These are phyloP conservation scores for Drosophila busckii DNA, from an alignment of 1,140 invertebrate species.

Conservation along the genomic window DNA sequence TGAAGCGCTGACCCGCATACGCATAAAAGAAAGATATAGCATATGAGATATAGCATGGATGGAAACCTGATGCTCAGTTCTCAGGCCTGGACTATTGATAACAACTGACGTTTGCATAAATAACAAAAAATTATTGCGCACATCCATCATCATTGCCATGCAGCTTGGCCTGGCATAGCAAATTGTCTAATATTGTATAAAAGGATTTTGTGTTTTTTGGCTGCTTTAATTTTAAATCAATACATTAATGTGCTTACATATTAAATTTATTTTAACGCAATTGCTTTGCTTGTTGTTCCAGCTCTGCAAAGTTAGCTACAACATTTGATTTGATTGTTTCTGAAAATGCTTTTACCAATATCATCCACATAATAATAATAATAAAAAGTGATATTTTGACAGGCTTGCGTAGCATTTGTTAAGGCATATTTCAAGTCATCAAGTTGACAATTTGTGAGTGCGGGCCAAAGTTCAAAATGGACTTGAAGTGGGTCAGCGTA, in stretches of 20 bases:
- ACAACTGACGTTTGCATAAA: slow-evolving; percentile 39
- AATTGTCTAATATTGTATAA: too few relatives aligned
- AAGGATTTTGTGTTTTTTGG: too few relatives aligned
- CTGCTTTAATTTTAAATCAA: too few relatives aligned
- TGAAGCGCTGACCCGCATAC: slow-evolving; percentile 41
- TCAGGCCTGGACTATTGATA: slow-evolving; percentile 24
- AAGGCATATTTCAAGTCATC: slow-evolving; percentile 41
- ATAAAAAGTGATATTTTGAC: slow-evolving; percentile 3
- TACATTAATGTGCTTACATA: too few relatives aligned
- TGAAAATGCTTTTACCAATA: slow-evolving; percentile 38
- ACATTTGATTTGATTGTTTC: slow-evolving; percentile 25
- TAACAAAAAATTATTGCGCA: slow-evolving; percentile 41
- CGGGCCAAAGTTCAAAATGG: slow-evolving; percentile 38
- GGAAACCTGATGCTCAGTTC: neutral
- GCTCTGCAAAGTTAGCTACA: slow-evolving; percentile 5
- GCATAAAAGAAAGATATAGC: slow-evolving; percentile 23
- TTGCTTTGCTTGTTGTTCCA: slow-evolving; percentile 8
- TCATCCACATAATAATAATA: slow-evolving; percentile 2
- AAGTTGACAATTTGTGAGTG: slow-evolving; percentile 34
- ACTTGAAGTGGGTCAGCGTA: slow-evolving; percentile 12
- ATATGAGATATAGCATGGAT: slow-evolving; percentile 20
- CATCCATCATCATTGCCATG: slow-evolving; percentile 41
- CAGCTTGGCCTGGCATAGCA: slow-evolving; percentile 31
- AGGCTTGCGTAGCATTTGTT: slow-evolving; percentile 27
- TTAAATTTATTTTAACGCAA: too few relatives aligned